Evolutionary conservation across 1,140 invertebrate species (phyloP).

Genomic region (Pseudobourletiella spinata): DNA sequence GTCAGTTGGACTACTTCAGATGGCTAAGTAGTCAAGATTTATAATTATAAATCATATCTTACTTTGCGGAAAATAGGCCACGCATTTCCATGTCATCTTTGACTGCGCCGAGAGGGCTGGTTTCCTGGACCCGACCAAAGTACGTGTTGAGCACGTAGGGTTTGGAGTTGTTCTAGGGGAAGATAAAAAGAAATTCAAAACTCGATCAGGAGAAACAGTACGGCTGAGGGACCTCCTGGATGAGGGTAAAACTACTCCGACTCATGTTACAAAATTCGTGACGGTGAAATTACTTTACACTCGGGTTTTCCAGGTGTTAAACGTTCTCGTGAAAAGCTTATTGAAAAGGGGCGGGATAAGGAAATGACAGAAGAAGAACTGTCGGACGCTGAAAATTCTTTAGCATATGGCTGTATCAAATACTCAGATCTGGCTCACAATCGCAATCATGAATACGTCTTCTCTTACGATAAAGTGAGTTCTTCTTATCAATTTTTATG

Average conservation of each 20-base stretch:
- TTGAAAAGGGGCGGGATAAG: constrained; percentile 84
- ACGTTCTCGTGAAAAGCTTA: constrained; percentile 71
- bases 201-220: constrained; percentile 92
- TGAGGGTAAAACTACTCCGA: constrained; percentile 67
- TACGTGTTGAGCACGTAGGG: constrained; percentile 77
- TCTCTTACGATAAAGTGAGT: constrained; percentile 86
- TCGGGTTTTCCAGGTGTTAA: constrained; percentile 53
- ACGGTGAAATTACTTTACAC: neutral
- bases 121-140: constrained; percentile 53
- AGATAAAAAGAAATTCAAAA: constrained; percentile 99
- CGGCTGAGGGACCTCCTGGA: constrained; percentile 82
- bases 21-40: neutral
- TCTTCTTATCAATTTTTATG: too few relatives aligned
- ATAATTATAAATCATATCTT: neutral
- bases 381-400: constrained; percentile 69
- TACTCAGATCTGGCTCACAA: constrained; percentile 96
- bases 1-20: constrained; percentile 38
- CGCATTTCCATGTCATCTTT: constrained; percentile 71
- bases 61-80: too few relatives aligned
- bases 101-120: constrained; percentile 61
- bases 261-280: neutral
- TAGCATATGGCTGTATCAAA: constrained; percentile 98
- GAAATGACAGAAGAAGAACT: constrained; percentile 76
- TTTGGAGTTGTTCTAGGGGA: constrained; percentile 97
- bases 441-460: constrained; percentile 89